A percentile compares a stretch with the other conserved stretches of the same genome.
Conservation (phyloP, 2,797 vertebrate species). For the Ceryle rudis region DNA sequence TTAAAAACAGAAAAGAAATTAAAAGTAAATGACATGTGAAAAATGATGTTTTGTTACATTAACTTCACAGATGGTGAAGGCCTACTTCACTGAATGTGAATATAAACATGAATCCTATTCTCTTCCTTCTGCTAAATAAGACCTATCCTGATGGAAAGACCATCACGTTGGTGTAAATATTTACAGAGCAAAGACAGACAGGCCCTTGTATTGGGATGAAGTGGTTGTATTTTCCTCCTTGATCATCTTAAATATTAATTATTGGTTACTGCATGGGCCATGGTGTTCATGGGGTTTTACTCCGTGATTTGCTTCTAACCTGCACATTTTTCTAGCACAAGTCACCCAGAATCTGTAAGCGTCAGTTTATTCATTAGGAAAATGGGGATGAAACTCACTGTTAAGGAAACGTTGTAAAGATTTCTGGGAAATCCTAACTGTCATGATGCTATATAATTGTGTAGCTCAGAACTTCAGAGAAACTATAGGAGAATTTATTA, state of each 20-base stretch:
- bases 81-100: neutral
- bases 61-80: conserved; percentile 41
- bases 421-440: neutral
- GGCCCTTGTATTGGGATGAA: rapidly evolving
- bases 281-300: neutral
- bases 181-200: neutral
- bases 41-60: conserved; percentile 30
- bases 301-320: neutral
- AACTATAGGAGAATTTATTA: neutral
- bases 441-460: neutral
- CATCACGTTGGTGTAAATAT: neutral
- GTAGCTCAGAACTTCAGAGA: neutral
- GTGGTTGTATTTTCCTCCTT: neutral
- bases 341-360: neutral
- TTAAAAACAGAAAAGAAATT: conserved; percentile 20
- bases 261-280: neutral
- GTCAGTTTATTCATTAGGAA: neutral
- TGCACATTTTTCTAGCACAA: neutral
- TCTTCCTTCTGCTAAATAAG: neutral
- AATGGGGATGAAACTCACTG: rapidly evolving
- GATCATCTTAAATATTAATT: neutral
- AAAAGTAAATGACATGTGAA: conserved; percentile 36
- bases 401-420: neutral
- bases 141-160: neutral
- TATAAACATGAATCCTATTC: neutral